phyloP scores from a whole-genome alignment of 2,888 invertebrate species.

The Bhutanitis thaidina region DNA sequence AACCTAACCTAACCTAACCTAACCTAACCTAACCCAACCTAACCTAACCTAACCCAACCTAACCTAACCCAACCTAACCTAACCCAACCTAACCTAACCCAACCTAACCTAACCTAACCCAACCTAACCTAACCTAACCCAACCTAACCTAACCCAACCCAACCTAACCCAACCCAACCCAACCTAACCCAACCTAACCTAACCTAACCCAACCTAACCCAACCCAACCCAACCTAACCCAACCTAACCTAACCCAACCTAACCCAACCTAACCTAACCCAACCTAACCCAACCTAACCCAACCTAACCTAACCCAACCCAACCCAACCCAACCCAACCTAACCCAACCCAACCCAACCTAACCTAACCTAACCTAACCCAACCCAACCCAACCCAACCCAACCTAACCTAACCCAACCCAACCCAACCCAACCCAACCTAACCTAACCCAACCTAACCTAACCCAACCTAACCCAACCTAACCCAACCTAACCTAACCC shows the following conservation, averaged over 20 bases:
- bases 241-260: slow-evolving; percentile 13
- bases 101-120: slow-evolving; percentile 7
- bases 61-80: slow-evolving; percentile 13
- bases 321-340: slow-evolving; percentile 19
- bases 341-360: slow-evolving; percentile 20
- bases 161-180: slow-evolving; percentile 19
- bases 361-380: slow-evolving; percentile 18
- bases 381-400: slow-evolving; percentile 14
- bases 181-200: slow-evolving; percentile 20
- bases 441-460: slow-evolving; percentile 24
- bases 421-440: slow-evolving; percentile 20
- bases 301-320: slow-evolving; percentile 14
- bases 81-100: slow-evolving; percentile 7
- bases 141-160: slow-evolving; percentile 18
- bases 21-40: slow-evolving; percentile 14
- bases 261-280: slow-evolving; percentile 11
- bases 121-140: slow-evolving; percentile 10
- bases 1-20: slow-evolving; percentile 12
- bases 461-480: slow-evolving; percentile 25
- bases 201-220: slow-evolving; percentile 20
- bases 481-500: slow-evolving; percentile 26
- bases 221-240: slow-evolving; percentile 10
- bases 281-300: slow-evolving; percentile 13
- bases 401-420: slow-evolving; percentile 19
- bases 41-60: slow-evolving; percentile 15